Evolutionary conservation across 2,113 vertebrate species (phyloP), one percentile per base, ranked within the genome.

Genomic region (Collichthys lucidus): DNA sequence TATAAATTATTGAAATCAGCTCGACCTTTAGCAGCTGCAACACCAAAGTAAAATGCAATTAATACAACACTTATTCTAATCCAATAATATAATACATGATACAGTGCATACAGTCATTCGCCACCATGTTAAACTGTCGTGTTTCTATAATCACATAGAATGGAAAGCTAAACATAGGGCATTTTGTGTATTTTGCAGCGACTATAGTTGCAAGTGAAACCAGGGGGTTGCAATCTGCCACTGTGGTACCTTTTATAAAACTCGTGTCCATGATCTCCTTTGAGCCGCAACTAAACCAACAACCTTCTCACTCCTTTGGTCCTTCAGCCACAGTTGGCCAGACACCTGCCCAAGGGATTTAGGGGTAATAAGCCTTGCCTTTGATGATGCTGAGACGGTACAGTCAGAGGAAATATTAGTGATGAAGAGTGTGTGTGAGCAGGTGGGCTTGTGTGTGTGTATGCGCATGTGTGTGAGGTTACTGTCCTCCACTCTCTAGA

Each of bases 311-410:
- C 9, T 69, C 67, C 63, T 40, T 72, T n/a, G 17, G 44, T 29
- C 69, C 19, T 15, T 29, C 29, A 61, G 50, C 59, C 29, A 22
- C 53, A 7, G n/a, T 40, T 49, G 77, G 35, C 64, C 62, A 20
- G 53, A 8, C 35, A 40, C 14, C n/a, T 0, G 50, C 85, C 59
- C 47, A 26, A 0, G 67, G 77, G 84, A 26, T 6, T 64, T 86
- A 52, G 75, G 79, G 82, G 70, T 84, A 80, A 78, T 87, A 69
- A 77, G 9, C 17, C 64, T 57, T 3, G 63, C 46, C 63, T 84
- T 46, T 77, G 75, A 85, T 74, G 64, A 47, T 70, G 79, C 66
- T 20, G 63, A 72, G 1, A 31, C 4, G 15, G 44, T 55, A 24
- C 1, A 14, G 4, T 22, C 78, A 77, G 50, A 44, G 24, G 0